A percentile compares a stretch with the other conserved stretches of the same genome.
Evolutionary conservation across 2,797 vertebrate genomes (phyloP).

Genomic region (Liparis tanakae): DNA sequence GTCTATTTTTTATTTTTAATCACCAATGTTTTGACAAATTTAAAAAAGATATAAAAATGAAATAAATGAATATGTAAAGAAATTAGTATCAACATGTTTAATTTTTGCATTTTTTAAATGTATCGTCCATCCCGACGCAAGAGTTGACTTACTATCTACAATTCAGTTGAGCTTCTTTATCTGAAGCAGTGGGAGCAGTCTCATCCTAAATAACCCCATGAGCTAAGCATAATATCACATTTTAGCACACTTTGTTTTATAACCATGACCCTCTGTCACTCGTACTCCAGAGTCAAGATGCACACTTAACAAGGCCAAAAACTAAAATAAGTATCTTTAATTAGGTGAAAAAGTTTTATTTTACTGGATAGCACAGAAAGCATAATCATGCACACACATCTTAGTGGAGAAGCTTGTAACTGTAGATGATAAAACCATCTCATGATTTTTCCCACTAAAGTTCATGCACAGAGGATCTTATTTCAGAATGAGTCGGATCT

Average conservation of each 20-base stretch:
- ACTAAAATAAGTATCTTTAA: not conserved
- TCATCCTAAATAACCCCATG: conserved; percentile 3
- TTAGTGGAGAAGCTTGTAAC: not conserved
- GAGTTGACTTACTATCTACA: conserved; percentile 3
- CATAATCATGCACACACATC: conserved; percentile 4
- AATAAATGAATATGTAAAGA: too few species aligned
- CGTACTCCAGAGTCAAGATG: not conserved
- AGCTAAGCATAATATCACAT: not conserved
- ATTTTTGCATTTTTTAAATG: too few species aligned
- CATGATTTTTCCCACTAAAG: not conserved
- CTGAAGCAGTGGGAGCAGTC: not conserved
- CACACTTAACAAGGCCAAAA: not conserved
- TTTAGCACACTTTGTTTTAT: not conserved
- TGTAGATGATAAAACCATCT: not conserved
- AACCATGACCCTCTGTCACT: not conserved
- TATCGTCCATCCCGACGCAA: not conserved
- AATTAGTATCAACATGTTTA: too few species aligned
- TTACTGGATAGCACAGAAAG: conserved; percentile 16
- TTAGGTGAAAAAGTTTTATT: not conserved
- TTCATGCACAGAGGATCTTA: conserved; percentile 33
- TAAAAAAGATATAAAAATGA: too few species aligned
- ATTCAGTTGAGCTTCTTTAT: conserved; percentile 27
- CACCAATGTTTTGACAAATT: too few species aligned
- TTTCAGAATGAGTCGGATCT: conserved; percentile 66
- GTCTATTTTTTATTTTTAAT: too few species aligned